These are phyloP conservation scores for Neolamprologus sp. DNA, from an alignment of 2,113 vertebrate species.

Conservation along the genomic window DNA sequence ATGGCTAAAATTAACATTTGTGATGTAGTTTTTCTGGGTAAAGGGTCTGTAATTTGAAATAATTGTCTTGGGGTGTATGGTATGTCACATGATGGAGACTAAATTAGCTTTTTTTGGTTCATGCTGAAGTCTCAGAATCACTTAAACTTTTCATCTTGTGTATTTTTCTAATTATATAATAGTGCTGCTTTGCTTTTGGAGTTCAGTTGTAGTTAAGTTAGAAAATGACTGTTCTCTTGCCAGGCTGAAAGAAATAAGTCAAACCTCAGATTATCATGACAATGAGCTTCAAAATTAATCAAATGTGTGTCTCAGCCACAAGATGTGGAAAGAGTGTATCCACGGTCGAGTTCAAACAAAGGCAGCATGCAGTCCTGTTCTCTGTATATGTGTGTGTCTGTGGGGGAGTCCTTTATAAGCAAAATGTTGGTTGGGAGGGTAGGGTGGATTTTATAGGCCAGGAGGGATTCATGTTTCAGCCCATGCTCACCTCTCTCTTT, in stretches of 20 bases:
- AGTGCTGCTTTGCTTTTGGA: neutral
- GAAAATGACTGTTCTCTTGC: constrained; percentile 18
- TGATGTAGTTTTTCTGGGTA: neutral
- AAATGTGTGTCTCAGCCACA: constrained; percentile 3
- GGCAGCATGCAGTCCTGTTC: constrained; percentile 37
- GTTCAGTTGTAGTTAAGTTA: neutral
- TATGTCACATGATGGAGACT: neutral
- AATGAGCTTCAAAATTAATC: constrained; percentile 43
- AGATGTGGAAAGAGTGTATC: constrained; percentile 31
- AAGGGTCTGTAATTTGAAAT: neutral
- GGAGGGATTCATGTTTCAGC: constrained; percentile 58
- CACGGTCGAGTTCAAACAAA: constrained; percentile 46
- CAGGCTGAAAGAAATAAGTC: neutral
- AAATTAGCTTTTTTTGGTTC: neutral
- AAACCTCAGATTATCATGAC: constrained; percentile 46
- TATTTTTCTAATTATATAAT: neutral
- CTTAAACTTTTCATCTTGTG: neutral
- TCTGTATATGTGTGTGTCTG: constrained; percentile 2
- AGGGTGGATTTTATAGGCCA: constrained; percentile 34
- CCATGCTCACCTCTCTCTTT: constrained; percentile 9
- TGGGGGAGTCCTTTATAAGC: constrained; percentile 22
- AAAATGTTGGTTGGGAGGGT: constrained; percentile 26
- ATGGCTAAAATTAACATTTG: neutral
- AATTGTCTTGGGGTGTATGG: neutral
- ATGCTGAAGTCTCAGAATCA: neutral